A percentile compares a stretch with the other conserved stretches of the same genome.
These are phyloP conservation scores for Stichodactyla helianthus DNA, from an alignment of 64 coral and sea anemone species.

Conservation along the genomic window DNA sequence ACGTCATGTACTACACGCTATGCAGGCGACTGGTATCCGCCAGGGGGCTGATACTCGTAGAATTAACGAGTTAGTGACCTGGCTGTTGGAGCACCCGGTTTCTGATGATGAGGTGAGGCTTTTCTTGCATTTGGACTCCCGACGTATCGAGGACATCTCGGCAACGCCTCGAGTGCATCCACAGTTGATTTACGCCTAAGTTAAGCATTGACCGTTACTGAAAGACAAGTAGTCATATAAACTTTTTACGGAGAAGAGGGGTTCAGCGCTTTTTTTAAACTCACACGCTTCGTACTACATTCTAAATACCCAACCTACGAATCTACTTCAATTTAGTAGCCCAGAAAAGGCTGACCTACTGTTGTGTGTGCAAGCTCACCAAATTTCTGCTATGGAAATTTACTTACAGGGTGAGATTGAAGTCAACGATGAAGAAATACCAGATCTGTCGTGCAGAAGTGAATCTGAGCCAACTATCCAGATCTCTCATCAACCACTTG, in stretches of 20 bases:
- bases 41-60: conserved; percentile 50
- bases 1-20: conserved; percentile 68
- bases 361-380: too few relatives aligned
- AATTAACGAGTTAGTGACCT: conserved; percentile 82
- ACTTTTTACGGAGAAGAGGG: too few relatives aligned
- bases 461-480: background rate
- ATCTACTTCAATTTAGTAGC: background rate
- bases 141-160: too few relatives aligned
- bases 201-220: too few relatives aligned
- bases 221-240: too few relatives aligned
- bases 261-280: too few relatives aligned
- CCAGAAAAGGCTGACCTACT: too few relatives aligned
- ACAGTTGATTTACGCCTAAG: too few relatives aligned
- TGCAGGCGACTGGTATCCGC: conserved; percentile 68
- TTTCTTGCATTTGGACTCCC: background rate
- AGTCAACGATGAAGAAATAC: conserved; percentile 14
- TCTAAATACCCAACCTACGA: too few relatives aligned
- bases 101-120: conserved; percentile 77
- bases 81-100: conserved; percentile 76
- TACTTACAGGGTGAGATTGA: background rate
- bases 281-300: too few relatives aligned
- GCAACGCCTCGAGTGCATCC: too few relatives aligned
- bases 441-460: background rate
- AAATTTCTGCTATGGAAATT: background rate
- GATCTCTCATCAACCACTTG: background rate